Evolutionary conservation across 2,888 invertebrate genomes (phyloP), one percentile per base, ranked within the genome.

Genomic region (Ormyrus pomaceus): DNA sequence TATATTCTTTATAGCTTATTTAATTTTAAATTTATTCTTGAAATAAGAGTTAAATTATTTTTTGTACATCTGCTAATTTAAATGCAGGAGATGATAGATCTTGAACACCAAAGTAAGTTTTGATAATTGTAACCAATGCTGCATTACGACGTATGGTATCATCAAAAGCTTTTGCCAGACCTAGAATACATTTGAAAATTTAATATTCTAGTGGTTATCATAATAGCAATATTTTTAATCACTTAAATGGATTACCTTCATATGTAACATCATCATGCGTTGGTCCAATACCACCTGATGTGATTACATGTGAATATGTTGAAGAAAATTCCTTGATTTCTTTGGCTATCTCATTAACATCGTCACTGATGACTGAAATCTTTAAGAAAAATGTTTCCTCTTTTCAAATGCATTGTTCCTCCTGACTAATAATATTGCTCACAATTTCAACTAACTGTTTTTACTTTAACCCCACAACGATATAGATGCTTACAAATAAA

Each of bases 231-330:
- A 61, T 77, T 66, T 75, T 58, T 61, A 9, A 71, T 65, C 50
- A 65, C 7, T 58, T 51, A 46, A 75, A 72, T 64, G 72, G 68
- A n/a, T n/a, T 84, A 89, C 95, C 95, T 91, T 94, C 93, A 90
- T 94, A 95, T 0, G 95, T 95, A 84, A 95, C 91, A 89, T 95
- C 95, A 90, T 95, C 95, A 88, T 95, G 95, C n/a, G 95, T 95
- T 1, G 95, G 95, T 11, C 95, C 95, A 81, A 95, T 94, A 55
- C 96, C 96, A 34, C 96, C 96, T 0, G 95, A 93, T 0, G 96
- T 95, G 77, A 96, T 92, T 8, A 96, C 95, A 89, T 94, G 93
- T 64, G 93, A 92, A 87, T 91, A 95, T 72, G 87, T 90, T 3
- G 89, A 85, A 3, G 95, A 94, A 87, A 95, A 94, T 58, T 90